A percentile compares a stretch with the other conserved stretches of the same genome.
Evolutionary conservation across 2,888 invertebrate species (phyloP).

Genomic region (Orthosia cruda): DNA sequence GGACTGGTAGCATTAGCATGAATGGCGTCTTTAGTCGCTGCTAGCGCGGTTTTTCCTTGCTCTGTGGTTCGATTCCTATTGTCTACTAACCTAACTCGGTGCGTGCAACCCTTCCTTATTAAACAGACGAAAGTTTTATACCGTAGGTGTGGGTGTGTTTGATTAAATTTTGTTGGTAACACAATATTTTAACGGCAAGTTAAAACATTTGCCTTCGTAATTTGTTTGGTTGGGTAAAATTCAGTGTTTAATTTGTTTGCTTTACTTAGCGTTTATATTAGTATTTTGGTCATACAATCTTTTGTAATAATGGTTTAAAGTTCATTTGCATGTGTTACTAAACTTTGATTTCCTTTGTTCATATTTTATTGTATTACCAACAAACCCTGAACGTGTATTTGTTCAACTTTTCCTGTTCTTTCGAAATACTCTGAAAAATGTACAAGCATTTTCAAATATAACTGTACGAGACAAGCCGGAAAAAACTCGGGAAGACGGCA

Average conservation of each 20-base stretch:
- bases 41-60: not conserved
- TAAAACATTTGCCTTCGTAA: conserved; percentile 55
- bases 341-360: not conserved
- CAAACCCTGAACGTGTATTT: conserved; percentile 5
- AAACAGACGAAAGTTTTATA: conserved; percentile 82
- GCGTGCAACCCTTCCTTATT: conserved; percentile 86
- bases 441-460: conserved; percentile 39
- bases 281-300: not conserved
- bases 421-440: conserved; percentile 4
- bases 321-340: not conserved
- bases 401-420: conserved; percentile 11
- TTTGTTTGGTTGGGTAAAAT: conserved; percentile 46
- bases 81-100: conserved; percentile 86
- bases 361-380: not conserved
- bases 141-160: conserved; percentile 80
- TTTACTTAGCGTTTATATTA: conserved; percentile 39
- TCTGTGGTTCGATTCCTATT: conserved; percentile 82
- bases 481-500: conserved; percentile 25
- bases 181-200: conserved; percentile 66
- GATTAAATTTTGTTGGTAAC: conserved; percentile 70
- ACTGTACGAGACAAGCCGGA: conserved; percentile 26
- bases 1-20: too few species aligned
- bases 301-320: not conserved
- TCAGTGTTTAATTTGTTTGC: conserved; percentile 48
- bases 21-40: not conserved